Base-by-base conservation (phyloP, 2,113 vertebrate species). In the Stercorarius parasiticus region DNA sequence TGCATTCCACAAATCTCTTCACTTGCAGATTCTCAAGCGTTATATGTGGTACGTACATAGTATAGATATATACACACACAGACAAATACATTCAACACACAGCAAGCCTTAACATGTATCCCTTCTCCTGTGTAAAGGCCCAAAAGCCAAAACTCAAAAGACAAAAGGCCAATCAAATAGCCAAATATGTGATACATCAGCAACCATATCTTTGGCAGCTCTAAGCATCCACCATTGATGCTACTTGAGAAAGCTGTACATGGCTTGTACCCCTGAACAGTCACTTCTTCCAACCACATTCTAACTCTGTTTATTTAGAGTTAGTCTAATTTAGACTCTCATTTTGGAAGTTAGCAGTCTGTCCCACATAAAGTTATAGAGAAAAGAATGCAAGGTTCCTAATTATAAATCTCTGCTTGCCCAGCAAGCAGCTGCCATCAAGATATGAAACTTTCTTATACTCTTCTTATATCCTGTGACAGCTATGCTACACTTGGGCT, bases 401-500 rank as follows among this genome's bases (percentile, higher is more conserved):
- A 50, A 55, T 18, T 58, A 53, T 29, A 83, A 70, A 70, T 22
- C 22, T 40, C 40, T 62, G 34, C 26, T 82, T 80, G 23, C 83
- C 22, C 34, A 92, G 10, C 5, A 90, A 42, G 26, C 34, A 93
- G 40, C 11, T 88, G 30, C 17, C 34, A 78, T 22, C 73, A 81
- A 62, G 16, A 47, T 1, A 38, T 0, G 34, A 70, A 83, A 53
- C 45, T 58, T 91, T 43, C 23, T 45, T 43, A 49, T 1, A 15
- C 7, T 62, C 26, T 50, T 45, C 42, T 56, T 58, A 6, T 8
- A 47, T 47, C 58, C 49, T 73, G 36, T 74, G 14, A 74, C 27
- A 61, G 13, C 8, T 19, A 11, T 0, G 0, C n/a, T 53, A 58
- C 4, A 4, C n/a, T 32, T 43, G 0, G 3, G 13, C 8, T 71